Conservation (phyloP, 2,113 vertebrate species). For the Heliornis fulica region DNA sequence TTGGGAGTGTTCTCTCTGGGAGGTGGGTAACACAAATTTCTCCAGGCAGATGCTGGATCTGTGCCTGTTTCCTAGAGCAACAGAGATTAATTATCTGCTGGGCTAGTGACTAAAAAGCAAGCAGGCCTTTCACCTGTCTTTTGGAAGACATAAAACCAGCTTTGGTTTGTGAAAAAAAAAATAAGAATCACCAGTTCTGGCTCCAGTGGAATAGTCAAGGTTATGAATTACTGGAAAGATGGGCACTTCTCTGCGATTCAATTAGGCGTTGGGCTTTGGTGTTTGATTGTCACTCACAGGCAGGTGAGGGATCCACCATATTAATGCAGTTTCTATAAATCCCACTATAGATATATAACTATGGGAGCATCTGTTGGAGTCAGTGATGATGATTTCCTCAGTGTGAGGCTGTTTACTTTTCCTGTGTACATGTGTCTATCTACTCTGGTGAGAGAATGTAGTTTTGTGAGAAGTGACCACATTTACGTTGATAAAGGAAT, state of each 20-base stretch:
- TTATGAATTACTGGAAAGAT: neutral
- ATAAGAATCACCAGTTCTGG: neutral
- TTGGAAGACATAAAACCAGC: neutral
- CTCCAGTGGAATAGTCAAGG: neutral
- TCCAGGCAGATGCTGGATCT: neutral
- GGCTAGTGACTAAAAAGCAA: neutral
- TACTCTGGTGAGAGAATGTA: neutral
- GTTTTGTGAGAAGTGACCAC: neutral
- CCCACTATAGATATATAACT: neutral
- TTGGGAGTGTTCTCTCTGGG: neutral
- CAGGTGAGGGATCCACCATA: too few relatives aligned
- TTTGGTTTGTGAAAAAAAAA: neutral
- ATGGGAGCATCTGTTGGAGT: neutral
- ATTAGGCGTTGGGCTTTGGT: rapidly evolving
- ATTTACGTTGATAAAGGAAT: rapidly evolving
- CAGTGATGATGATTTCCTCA: neutral
- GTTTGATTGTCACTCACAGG: neutral
- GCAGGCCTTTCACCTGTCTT: neutral
- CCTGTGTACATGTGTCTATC: neutral
- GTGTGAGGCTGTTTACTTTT: neutral
- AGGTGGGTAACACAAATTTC: neutral
- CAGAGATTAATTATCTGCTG: neutral
- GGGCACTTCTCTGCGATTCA: neutral
- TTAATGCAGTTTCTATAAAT: neutral
- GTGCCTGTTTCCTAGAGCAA: neutral